These are phyloP conservation scores for Coryphaenoides rupestris DNA, from an alignment of 2,113 vertebrate species.

Conservation along the genomic window DNA sequence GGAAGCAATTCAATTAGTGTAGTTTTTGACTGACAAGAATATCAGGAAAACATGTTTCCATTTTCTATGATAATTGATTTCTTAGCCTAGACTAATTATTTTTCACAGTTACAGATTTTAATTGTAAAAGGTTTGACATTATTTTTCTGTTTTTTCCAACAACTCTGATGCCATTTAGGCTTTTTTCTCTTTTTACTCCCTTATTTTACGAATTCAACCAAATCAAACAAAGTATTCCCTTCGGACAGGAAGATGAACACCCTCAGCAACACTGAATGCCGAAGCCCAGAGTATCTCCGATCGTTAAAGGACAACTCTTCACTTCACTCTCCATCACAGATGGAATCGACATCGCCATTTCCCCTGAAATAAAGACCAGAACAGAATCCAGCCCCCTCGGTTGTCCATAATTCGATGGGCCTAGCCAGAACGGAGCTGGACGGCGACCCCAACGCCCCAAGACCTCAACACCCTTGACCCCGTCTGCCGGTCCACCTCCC, in stretches of 20 bases:
- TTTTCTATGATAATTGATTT: too few species aligned
- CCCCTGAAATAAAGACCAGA: constrained; percentile 49
- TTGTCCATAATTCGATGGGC: constrained; percentile 32
- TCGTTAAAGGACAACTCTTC: constrained; percentile 42
- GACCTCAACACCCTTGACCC: constrained; percentile 26
- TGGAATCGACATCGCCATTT: constrained; percentile 55
- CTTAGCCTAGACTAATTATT: too few species aligned
- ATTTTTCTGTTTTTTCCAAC: too few species aligned
- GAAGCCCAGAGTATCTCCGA: constrained; percentile 44
- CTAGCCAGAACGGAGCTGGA: constrained; percentile 38
- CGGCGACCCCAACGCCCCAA: constrained; percentile 23
- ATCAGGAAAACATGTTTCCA: too few species aligned
- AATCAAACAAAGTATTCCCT: neutral
- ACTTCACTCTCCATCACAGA: constrained; percentile 42
- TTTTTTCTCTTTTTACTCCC: neutral
- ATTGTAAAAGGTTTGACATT: too few species aligned
- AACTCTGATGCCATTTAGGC: too few species aligned
- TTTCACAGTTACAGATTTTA: too few species aligned
- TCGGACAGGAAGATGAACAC: constrained; percentile 50
- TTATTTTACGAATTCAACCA: constrained; percentile 7
- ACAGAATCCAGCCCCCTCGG: constrained; percentile 15
- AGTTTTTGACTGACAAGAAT: too few species aligned
- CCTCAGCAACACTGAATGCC: constrained; percentile 39
- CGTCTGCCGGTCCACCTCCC: constrained; percentile 24
- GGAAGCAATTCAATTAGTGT: too few species aligned